Evolutionary conservation across 2,797 vertebrate species (phyloP).

Genomic region (Sebastes taczanowskii): DNA sequence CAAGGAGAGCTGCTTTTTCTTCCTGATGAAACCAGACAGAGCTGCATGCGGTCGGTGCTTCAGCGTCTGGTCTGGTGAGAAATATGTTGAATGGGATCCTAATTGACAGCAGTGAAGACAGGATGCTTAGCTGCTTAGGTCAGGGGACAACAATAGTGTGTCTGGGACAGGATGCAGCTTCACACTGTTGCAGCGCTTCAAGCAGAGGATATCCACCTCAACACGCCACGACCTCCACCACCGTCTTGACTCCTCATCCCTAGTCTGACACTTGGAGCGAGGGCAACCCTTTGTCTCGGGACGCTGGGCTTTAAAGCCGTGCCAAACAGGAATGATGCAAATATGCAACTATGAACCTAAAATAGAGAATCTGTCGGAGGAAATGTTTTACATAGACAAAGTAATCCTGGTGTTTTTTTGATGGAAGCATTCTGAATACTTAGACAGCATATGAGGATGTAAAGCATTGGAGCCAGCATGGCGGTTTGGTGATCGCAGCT

Average conservation of each 20-base stretch:
- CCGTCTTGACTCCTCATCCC: constrained; percentile 30
- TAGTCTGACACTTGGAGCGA: constrained; percentile 19
- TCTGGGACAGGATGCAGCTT: constrained; percentile 76
- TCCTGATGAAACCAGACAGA: not conserved
- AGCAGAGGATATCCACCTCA: constrained; percentile 70
- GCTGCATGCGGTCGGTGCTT: not conserved
- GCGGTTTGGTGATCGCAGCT: not conserved
- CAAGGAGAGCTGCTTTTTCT: not conserved
- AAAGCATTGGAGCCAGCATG: not conserved
- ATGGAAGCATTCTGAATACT: not conserved
- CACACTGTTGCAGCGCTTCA: constrained; percentile 27
- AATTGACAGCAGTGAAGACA: constrained; percentile 31
- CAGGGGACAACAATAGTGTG: constrained; percentile 59
- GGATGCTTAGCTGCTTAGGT: constrained; percentile 45
- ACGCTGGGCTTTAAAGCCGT: constrained; percentile 33
- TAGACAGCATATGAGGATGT: not conserved
- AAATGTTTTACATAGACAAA: constrained; percentile 23
- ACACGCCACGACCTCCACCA: constrained; percentile 8
- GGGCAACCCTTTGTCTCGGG: constrained; percentile 26
- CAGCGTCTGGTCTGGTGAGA: not conserved
- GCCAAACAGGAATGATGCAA: constrained; percentile 51
- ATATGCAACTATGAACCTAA: constrained; percentile 10
- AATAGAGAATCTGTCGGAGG: constrained; percentile 34
- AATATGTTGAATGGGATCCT: not conserved
- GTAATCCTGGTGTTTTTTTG: not conserved